These are phyloP conservation scores for Microcebus murinus DNA, from an alignment of 2,113 vertebrate species.

Conservation along the genomic window DNA sequence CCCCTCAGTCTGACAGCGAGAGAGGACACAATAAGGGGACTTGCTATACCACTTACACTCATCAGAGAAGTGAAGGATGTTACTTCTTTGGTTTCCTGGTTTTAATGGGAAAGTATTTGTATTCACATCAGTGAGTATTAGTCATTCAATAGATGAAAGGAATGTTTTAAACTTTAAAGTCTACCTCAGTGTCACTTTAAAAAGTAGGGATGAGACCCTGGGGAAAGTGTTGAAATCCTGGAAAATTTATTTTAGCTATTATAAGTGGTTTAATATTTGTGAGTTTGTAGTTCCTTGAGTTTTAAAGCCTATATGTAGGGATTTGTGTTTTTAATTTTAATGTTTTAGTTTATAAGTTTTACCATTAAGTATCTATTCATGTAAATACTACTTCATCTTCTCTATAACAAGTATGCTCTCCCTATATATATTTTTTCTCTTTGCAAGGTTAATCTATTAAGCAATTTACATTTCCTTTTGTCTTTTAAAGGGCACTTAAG, in stretches of 20 bases:
- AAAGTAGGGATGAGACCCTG: constrained; percentile 59
- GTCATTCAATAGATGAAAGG: constrained; percentile 73
- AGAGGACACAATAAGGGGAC: constrained; percentile 36
- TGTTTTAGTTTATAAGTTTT: constrained; percentile 46
- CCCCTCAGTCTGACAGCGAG: constrained; percentile 53
- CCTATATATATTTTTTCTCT: background rate
- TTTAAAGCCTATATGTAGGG: background rate
- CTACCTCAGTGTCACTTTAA: constrained; percentile 48
- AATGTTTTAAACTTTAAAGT: constrained; percentile 67
- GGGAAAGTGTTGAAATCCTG: constrained; percentile 67
- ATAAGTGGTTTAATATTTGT: background rate
- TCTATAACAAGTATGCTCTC: constrained; percentile 31
- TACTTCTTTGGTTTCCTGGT: constrained; percentile 62
- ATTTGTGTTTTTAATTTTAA: constrained; percentile 57
- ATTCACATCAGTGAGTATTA: constrained; percentile 64
- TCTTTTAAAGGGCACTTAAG: constrained; percentile 36
- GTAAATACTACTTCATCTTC: constrained; percentile 43
- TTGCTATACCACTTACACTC: background rate
- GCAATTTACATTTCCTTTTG: constrained; percentile 52
- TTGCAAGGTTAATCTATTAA: constrained; percentile 56
- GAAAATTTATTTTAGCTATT: constrained; percentile 65
- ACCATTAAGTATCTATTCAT: constrained; percentile 17
- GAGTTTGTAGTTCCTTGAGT: constrained; percentile 29
- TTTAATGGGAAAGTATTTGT: constrained; percentile 65
- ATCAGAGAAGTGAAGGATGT: background rate